These are phyloP conservation scores for Lasioglossum marginatum DNA, from an alignment of 2,888 invertebrate species.

Conservation along the genomic window DNA sequence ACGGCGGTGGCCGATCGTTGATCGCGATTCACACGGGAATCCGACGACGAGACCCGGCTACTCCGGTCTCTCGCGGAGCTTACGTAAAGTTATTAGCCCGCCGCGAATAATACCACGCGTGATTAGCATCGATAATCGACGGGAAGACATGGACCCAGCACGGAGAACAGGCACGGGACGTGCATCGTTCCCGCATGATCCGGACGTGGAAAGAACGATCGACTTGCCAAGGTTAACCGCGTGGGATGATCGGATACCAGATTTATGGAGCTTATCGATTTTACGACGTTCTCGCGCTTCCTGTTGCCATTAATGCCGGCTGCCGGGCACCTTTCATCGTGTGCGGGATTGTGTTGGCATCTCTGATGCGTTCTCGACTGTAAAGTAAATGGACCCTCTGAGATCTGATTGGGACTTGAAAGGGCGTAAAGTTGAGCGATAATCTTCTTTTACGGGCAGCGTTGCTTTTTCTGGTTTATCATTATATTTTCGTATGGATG, in stretches of 20 bases:
- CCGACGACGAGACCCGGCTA: not conserved
- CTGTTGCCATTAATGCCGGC: slow-evolving; percentile 73
- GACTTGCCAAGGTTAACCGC: slow-evolving; percentile 77
- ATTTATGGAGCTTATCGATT: slow-evolving; percentile 75
- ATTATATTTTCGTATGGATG: not conserved
- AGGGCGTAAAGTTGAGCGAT: not conserved
- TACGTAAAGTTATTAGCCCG: slow-evolving; percentile 52
- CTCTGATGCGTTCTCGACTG: not conserved
- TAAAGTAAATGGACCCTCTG: not conserved
- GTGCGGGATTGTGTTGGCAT: not conserved
- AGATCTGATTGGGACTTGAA: not conserved
- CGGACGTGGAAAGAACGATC: slow-evolving; percentile 67
- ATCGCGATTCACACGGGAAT: not conserved
- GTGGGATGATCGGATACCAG: slow-evolving; percentile 72
- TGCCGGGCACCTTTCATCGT: not conserved
- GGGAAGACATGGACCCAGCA: slow-evolving; percentile 21
- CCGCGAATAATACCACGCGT: slow-evolving; percentile 23
- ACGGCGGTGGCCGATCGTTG: not conserved
- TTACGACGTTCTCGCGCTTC: slow-evolving; percentile 76
- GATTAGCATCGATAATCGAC: slow-evolving; percentile 57
- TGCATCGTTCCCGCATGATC: slow-evolving; percentile 43
- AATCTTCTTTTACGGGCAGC: not conserved
- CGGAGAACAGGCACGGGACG: slow-evolving; percentile 16
- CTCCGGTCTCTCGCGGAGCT: slow-evolving; percentile 20
- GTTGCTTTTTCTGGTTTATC: not conserved